Evolutionary conservation across 2,888 invertebrate species (phyloP).

Genomic region (Parnassius apollo): DNA sequence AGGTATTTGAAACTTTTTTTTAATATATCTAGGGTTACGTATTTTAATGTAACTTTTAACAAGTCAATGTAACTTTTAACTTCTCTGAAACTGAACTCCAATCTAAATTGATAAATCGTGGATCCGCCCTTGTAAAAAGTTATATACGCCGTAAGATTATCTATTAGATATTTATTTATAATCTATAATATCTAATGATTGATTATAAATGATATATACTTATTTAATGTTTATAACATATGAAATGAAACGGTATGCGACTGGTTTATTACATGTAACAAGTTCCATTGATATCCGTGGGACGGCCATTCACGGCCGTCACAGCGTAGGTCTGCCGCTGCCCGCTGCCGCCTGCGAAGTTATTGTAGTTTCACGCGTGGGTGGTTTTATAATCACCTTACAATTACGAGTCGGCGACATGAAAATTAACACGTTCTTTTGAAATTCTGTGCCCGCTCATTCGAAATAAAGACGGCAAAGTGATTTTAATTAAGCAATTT

Average conservation of each 20-base stretch:
- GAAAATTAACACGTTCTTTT: slow-evolving; percentile 25
- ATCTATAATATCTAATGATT: slow-evolving; percentile 1
- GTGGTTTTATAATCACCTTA: slow-evolving; percentile 25
- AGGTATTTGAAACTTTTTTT: no score
- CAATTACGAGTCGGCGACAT: slow-evolving; percentile 20
- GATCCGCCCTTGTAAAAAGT: no score
- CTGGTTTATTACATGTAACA: slow-evolving; percentile 15
- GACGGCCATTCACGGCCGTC: slow-evolving; percentile 25
- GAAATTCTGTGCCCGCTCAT: slow-evolving; percentile 6
- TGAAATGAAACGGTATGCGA: slow-evolving; percentile 22
- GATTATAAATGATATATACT: neutral
- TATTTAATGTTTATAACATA: neutral
- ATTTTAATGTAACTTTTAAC: no score
- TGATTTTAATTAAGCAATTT: slow-evolving; percentile 23
- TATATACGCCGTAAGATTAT: no score
- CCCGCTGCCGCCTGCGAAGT: slow-evolving; percentile 14
- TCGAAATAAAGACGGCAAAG: slow-evolving; percentile 8
- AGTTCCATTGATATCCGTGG: slow-evolving; percentile 26
- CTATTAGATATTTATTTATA: slow-evolving; percentile 2
- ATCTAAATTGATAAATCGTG: no score
- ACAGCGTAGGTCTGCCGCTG: slow-evolving; percentile 22
- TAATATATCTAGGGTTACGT: no score
- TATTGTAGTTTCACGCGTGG: slow-evolving; percentile 28
- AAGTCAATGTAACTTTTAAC: no score
- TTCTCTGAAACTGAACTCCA: no score